Evolutionary conservation across 2,797 vertebrate species (phyloP).

Genomic region (Ibycter americanus): DNA sequence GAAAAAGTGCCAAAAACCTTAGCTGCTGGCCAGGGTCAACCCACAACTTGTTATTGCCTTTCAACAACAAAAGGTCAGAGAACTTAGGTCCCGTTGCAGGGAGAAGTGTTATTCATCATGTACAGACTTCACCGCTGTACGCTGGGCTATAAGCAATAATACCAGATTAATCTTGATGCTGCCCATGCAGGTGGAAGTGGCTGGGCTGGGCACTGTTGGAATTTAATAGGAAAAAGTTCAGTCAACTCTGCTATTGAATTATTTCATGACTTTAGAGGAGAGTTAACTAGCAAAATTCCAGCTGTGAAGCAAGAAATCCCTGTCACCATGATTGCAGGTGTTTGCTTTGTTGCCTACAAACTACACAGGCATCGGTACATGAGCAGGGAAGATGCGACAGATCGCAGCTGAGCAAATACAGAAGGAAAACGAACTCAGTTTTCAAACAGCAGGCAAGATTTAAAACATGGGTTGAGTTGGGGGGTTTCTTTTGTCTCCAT

Average conservation of each 20-base stretch:
- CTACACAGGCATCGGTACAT: fast-evolving
- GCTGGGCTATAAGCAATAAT: background rate
- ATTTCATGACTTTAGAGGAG: background rate
- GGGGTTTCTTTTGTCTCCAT: background rate
- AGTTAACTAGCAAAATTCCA: background rate
- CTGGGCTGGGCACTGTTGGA: background rate
- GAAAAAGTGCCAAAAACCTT: background rate
- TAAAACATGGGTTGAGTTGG: fast-evolving
- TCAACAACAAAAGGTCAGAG: background rate
- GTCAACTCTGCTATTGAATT: background rate
- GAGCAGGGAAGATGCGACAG: no score
- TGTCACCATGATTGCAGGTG: background rate
- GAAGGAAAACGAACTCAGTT: background rate
- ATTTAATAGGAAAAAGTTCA: background rate
- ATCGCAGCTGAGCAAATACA: fast-evolving
- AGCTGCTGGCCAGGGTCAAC: background rate
- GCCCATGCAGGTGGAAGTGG: background rate
- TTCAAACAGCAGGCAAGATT: background rate
- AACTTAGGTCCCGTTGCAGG: background rate
- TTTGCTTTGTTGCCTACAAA: background rate
- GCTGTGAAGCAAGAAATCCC: background rate
- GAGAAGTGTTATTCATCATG: background rate
- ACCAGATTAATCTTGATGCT: background rate
- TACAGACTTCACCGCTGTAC: background rate
- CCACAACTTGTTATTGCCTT: background rate